Percentiles rank a stretch among this genome's conserved stretches.
Evolutionary conservation across 2,888 invertebrate genomes (phyloP).

Genomic region (Calephelis perditalis): DNA sequence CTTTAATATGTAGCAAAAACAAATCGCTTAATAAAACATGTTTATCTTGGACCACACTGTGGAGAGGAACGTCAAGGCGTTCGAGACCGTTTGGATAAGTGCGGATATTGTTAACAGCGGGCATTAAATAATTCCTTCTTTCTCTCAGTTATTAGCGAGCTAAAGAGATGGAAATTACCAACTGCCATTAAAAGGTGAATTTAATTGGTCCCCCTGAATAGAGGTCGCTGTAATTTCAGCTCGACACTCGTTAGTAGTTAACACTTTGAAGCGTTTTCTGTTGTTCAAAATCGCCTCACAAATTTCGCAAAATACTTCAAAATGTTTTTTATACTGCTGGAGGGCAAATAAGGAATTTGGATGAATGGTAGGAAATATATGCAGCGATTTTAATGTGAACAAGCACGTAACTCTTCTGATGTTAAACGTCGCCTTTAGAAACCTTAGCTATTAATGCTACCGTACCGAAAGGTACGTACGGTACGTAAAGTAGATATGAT

Average conservation of each 20-base stretch:
- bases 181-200: conserved; percentile 20
- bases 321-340: too few species aligned
- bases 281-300: conserved; percentile 1
- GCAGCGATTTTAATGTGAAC: too few species aligned
- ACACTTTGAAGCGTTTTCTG: conserved; percentile 9
- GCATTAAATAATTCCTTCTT: conserved; percentile 37
- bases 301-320: conserved; percentile 14
- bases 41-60: conserved; percentile 15
- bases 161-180: conserved; percentile 23
- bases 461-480: too few species aligned
- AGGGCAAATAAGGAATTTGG: too few species aligned
- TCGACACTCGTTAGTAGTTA: conserved; percentile 19
- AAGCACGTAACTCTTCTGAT: too few species aligned
- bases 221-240: conserved; percentile 21
- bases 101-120: conserved; percentile 39
- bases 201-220: conserved; percentile 18
- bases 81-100: conserved; percentile 33
- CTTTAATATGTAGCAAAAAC: too few species aligned
- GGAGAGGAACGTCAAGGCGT: conserved; percentile 17
- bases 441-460: too few species aligned
- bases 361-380: too few species aligned
- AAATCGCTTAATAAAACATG: too few species aligned
- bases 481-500: too few species aligned
- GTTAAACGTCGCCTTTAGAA: too few species aligned
- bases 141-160: conserved; percentile 25